Percentiles rank a stretch among this genome's conserved stretches.
Evolutionary conservation across 2,888 invertebrate species (phyloP).

Genomic region (Himalopsyche japonica): DNA sequence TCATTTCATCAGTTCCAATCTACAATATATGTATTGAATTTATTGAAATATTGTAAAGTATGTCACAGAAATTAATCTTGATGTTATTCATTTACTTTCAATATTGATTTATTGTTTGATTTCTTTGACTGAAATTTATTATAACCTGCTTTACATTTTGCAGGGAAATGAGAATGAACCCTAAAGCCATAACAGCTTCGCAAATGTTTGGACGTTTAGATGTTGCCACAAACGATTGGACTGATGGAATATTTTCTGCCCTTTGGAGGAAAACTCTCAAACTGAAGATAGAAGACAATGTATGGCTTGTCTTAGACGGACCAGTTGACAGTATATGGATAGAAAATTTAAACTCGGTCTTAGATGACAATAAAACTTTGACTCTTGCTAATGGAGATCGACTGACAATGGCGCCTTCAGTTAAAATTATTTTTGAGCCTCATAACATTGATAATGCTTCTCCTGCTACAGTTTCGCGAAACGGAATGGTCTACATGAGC

Average conservation of each 20-base stretch:
- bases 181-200: slow-evolving; percentile 94
- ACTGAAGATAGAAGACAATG: slow-evolving; percentile 82
- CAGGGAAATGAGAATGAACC: slow-evolving; percentile 97
- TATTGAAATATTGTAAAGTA: too few species aligned
- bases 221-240: slow-evolving; percentile 98
- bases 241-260: slow-evolving; percentile 96
- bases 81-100: too few species aligned
- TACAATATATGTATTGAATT: too few species aligned
- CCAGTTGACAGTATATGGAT: slow-evolving; percentile 99
- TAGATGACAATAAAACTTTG: slow-evolving; percentile 94
- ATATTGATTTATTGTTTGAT: too few species aligned
- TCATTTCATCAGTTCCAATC: too few species aligned
- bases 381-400: slow-evolving; percentile 96
- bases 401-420: slow-evolving; percentile 89
- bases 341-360: slow-evolving; percentile 94
- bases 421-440: slow-evolving; percentile 96
- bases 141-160: slow-evolving; percentile 32
- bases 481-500: slow-evolving; percentile 97
- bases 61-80: too few species aligned
- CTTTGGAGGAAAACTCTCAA: slow-evolving; percentile 94
- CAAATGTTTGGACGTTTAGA: slow-evolving; percentile 98
- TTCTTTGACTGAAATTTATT: too few species aligned
- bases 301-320: slow-evolving; percentile 94
- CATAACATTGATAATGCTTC: slow-evolving; percentile 98
- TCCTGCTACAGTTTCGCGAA: slow-evolving; percentile 93